phyloP scores from a whole-genome alignment of 2,113 vertebrate species.

The Tragelaphus strepsiceros region DNA sequence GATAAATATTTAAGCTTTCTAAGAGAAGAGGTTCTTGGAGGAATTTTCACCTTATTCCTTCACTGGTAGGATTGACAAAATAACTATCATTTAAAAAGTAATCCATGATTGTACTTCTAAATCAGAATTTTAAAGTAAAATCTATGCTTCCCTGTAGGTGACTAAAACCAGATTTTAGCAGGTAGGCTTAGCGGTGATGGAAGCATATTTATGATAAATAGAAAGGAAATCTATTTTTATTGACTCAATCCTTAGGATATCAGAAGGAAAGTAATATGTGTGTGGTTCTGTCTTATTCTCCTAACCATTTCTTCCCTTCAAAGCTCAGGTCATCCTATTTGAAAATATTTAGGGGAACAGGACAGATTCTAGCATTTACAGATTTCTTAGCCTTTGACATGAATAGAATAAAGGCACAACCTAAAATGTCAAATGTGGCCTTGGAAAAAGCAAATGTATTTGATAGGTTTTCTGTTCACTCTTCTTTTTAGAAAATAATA shows the following conservation, averaged over 20 bases:
- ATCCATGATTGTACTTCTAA: background rate
- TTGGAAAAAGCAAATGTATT: slow-evolving; percentile 1
- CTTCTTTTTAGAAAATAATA: slow-evolving; percentile 28
- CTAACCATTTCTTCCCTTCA: background rate
- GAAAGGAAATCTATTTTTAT: slow-evolving; percentile 27
- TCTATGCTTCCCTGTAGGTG: background rate
- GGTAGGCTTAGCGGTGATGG: background rate
- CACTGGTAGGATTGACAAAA: background rate
- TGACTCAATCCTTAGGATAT: background rate
- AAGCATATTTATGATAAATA: slow-evolving; percentile 3
- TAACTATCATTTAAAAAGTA: background rate
- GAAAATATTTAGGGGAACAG: background rate
- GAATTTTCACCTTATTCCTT: background rate
- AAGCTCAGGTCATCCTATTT: background rate
- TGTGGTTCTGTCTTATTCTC: background rate
- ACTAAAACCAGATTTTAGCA: slow-evolving; percentile 16
- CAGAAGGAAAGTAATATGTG: background rate
- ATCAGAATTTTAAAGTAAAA: slow-evolving; percentile 34
- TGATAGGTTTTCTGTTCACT: background rate
- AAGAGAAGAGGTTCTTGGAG: background rate
- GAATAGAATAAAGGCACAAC: background rate
- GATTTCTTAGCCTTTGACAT: background rate
- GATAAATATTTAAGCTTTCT: background rate
- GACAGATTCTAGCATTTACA: background rate
- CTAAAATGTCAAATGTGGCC: background rate